phyloP scores from a whole-genome alignment of 2,888 invertebrate species.

The Chydorus sphaericus region DNA sequence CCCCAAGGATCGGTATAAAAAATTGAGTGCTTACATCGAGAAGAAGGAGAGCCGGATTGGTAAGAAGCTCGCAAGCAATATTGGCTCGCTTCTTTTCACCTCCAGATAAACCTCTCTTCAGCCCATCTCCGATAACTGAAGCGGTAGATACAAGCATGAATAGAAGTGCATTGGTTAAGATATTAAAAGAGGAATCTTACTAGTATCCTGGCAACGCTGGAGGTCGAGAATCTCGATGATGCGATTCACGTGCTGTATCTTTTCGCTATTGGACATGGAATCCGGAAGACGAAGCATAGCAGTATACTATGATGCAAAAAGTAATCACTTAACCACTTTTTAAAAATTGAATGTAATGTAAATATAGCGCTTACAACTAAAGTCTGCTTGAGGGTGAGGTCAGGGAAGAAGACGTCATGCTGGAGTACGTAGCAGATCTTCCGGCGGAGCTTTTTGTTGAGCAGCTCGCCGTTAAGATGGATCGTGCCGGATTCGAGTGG shows the following conservation, averaged over 20 bases:
- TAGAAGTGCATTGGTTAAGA: too few species aligned
- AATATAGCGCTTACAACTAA: constrained; percentile 38
- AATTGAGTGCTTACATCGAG: constrained; percentile 52
- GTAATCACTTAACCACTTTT: constrained; percentile 10
- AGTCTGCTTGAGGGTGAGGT: constrained; percentile 59
- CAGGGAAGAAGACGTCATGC: constrained; percentile 66
- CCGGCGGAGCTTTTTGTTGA: constrained; percentile 53
- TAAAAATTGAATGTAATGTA: not conserved
- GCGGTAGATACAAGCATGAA: not conserved
- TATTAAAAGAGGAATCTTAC: constrained; percentile 29
- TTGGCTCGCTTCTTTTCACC: constrained; percentile 71
- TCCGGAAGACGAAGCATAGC: constrained; percentile 51
- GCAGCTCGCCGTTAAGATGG: constrained; percentile 43
- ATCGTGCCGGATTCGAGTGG: constrained; percentile 46
- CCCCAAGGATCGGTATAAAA: not conserved
- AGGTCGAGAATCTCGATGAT: constrained; percentile 60
- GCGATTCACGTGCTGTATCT: constrained; percentile 59
- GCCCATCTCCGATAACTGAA: constrained; percentile 54
- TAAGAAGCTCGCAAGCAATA: constrained; percentile 65
- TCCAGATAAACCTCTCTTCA: constrained; percentile 59
- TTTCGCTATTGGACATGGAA: constrained; percentile 48
- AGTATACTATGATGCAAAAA: constrained; percentile 36
- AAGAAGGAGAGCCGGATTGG: constrained; percentile 61
- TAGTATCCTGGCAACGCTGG: constrained; percentile 56
- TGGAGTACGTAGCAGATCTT: constrained; percentile 68